phyloP scores from a whole-genome alignment of 1,140 invertebrate species.

The Zaprionus ornatus region DNA sequence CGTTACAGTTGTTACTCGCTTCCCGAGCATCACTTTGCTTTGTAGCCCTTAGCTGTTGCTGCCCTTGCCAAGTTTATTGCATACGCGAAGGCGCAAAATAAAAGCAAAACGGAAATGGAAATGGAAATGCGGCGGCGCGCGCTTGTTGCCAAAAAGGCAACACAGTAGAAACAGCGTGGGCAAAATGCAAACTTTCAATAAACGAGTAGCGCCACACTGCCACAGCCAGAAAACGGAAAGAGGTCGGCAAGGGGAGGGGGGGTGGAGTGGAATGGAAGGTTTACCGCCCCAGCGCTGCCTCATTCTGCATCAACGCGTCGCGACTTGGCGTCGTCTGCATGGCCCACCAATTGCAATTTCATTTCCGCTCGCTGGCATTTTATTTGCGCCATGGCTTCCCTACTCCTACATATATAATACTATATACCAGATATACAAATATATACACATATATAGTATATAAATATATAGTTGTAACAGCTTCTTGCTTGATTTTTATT shows the following conservation, averaged over 20 bases:
- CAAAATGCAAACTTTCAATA: conserved; percentile 63
- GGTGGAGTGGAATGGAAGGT: neutral
- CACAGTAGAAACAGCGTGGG: conserved; percentile 20
- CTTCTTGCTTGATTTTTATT: conserved; percentile 40
- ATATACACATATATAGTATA: conserved; percentile 34
- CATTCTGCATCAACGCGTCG: conserved; percentile 69
- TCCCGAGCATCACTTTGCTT: conserved; percentile 23
- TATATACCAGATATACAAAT: conserved; percentile 16
- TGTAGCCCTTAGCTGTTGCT: conserved; percentile 6
- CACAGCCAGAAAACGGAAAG: neutral
- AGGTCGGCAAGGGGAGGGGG: too few relatives aligned
- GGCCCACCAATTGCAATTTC: conserved; percentile 77
- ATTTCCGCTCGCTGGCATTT: conserved; percentile 71
- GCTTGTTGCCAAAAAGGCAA: conserved; percentile 30
- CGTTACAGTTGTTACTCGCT: neutral
- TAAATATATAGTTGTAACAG: conserved; percentile 16
- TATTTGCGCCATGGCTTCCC: conserved; percentile 42
- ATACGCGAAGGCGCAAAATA: conserved; percentile 63
- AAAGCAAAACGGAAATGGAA: conserved; percentile 71
- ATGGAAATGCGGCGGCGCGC: conserved; percentile 49
- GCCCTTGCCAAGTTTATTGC: conserved; percentile 60
- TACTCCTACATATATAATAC: conserved; percentile 7
- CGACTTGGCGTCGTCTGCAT: conserved; percentile 76
- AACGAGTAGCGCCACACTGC: conserved; percentile 20
- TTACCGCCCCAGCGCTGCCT: too few relatives aligned